Evolutionary conservation across 2,888 invertebrate species (phyloP), one percentile per base, ranked within the genome.

Genomic region (Plagodis pulveraria): DNA sequence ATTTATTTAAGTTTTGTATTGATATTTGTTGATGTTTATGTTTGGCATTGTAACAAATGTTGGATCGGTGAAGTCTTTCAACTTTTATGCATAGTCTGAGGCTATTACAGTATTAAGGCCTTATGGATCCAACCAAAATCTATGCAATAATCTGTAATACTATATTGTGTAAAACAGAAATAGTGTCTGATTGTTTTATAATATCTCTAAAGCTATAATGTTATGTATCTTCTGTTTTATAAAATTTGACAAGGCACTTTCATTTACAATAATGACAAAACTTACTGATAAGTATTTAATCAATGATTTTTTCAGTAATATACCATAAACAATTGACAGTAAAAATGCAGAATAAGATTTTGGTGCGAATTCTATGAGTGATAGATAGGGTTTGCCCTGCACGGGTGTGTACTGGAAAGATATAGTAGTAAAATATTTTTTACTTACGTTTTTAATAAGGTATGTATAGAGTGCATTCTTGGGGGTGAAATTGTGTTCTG

Each of bases 331-430:
- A 71, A 77, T 80, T 83, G 80, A 80, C 80, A 48, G 60, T 85
- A 85, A 80, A 84, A 86, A 84, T 88, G 89, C 87, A 91, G 87
- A 89, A 87, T 87, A 80, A 81, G 66, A 69, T 80, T 81, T 84
- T 81, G 77, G 67, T 63, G 72, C 63, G 68, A 71, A 71, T 71
- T 61, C 59, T 67, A 62, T 59, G 67, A 62, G 65, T 2, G 65
- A 65, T n/a, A n/a, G 66, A 56, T 54, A 56, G 63, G 59, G 55
- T 55, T 67, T 63, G 59, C 48, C 50, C 65, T 58, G 58, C 62
- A 55, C 59, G 65, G 59, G 57, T 65, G 56, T 66, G 44, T 63
- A 55, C 48, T 64, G 51, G 32, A 43, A 44, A 67, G 67, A 67
- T 71, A 68, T 72, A 71, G 65, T 77, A 69, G 60, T 38, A 62